Evolutionary conservation across 2,797 vertebrate species (phyloP), one percentile per base, ranked within the genome.

Genomic region (Peromyscus eremicus): DNA sequence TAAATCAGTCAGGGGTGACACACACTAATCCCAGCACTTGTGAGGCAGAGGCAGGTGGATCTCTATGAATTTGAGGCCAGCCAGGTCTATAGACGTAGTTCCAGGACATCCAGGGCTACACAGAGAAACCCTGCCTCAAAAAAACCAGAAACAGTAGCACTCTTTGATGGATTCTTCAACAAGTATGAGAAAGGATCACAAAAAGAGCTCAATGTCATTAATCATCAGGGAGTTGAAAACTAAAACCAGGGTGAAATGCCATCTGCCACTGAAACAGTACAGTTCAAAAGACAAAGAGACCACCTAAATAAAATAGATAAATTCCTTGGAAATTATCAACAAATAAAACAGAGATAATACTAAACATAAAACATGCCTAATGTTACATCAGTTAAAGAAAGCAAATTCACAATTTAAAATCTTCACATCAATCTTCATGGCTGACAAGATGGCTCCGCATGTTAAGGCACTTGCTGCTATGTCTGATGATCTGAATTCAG

Each of bases 291-390:
- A 73, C 40, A 71, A 86, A 75, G 37, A 23, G 40, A 82, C 27
- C 10, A 79, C 19, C 55, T 73, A 84, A 87, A 23, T 66, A 57
- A 92, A 92, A 91, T 13, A 43, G 10, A 83, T 25, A 92, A 81
- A 90, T 80, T 75, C 43, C 43, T 60, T 66, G 46, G 93, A 95
- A 66, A 80, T 8, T 60, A 64, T n/a, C 34, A 60, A n/a, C 8
- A 57, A 81, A 57, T 75, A 86, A 80, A 92, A 57, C 5, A 80
- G 46, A 92, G 21, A 86, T 49, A 92, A 91, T 25, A 75, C 66
- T 13, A 89, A 94, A 94, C 7, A 73, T n/a, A 16, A 70, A 81
- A 91, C 52, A 34, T 71, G 46, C 37, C 46, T n/a, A 64, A 64
- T 27, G 62, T 64, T 55, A 73, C 4, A 14, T 91, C 23, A 73